Conservation (phyloP, 1,140 invertebrate genomes). For the Gerris buenoi region DNA sequence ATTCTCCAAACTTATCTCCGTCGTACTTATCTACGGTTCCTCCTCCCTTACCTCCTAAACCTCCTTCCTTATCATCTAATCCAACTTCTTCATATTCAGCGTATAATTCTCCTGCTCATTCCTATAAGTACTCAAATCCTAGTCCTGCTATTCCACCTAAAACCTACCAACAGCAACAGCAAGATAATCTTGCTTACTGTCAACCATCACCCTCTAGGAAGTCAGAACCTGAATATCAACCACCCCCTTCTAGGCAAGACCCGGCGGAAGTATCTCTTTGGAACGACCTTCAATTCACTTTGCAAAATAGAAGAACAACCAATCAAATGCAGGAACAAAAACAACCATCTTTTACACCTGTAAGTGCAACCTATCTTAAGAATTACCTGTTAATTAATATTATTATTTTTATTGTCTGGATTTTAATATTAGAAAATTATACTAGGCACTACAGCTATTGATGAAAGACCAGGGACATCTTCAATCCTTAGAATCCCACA, state of each 20-base stretch:
- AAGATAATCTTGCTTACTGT: not conserved
- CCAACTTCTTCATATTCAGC: not conserved
- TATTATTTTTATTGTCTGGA: too few relatives aligned
- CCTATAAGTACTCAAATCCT: not conserved
- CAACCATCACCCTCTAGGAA: not conserved
- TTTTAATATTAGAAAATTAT: too few relatives aligned
- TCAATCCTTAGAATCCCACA: too few relatives aligned
- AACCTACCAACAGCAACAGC: not conserved
- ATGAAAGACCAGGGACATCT: too few relatives aligned
- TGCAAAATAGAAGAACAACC: not conserved
- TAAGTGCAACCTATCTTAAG: too few relatives aligned
- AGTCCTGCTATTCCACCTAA: not conserved
- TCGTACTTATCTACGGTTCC: not conserved
- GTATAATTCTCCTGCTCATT: not conserved
- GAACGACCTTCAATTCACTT: not conserved
- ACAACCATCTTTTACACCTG: too few relatives aligned
- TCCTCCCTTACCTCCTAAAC: conserved; percentile 3
- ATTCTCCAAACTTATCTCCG: not conserved
- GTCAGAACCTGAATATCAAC: not conserved
- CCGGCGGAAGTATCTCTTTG: not conserved
- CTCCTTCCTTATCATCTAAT: not conserved
- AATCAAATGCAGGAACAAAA: not conserved
- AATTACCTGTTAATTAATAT: too few relatives aligned
- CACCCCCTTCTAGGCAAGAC: not conserved
- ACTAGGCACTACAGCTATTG: too few relatives aligned